Base-by-base conservation (phyloP, 2,113 vertebrate species). In the Lasiurus borealis region DNA sequence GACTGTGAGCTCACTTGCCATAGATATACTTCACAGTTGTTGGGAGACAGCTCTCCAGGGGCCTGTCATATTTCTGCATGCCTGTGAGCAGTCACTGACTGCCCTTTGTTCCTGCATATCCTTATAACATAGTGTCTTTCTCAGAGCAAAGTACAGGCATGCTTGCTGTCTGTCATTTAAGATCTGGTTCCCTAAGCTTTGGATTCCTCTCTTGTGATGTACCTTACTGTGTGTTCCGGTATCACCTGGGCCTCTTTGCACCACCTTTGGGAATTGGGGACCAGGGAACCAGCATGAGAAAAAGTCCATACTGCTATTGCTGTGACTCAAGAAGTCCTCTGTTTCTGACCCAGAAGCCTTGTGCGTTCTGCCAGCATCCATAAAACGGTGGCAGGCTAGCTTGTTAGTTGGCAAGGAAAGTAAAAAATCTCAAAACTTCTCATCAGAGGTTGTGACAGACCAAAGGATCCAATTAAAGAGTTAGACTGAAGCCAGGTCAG, bases 401-500 rank as follows among this genome's bases (percentile, higher is more conserved):
- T 73, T 64, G 6, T 81, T 85, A 88, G n/a, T 54, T 73, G 48
- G 31, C 59, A 40, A 54, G 71, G 6, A 85, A 46, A 31, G 14
- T 64, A 82, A 46, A 44, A 44, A 81, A 36, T 84, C 36, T 85
- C 48, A 82, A 82, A 95, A 93, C 52, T 89, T 40, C 6, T 66
- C 69, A 29, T 52, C 44, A 81, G 62, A 78, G 21, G n/a, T 83
- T 85, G 85, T 13, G 36, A 90, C 66, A 90, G 31, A 90, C 34
- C 77, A 62, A 90, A 85, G 57, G 18, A 68, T 27, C 57, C 64
- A 78, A 95, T 80, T 87, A 84, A 94, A 89, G n/a, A 92, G n/a
- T 62, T 90, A 73, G 48, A 34, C 4, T 85, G 72, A 68, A 81
- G 84, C 52, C 48, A 57, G 34, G 73, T 27, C 77, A 93, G 34